Conservation (phyloP, 2,113 vertebrate genomes). For the Brachyhypopomus gauderio region DNA sequence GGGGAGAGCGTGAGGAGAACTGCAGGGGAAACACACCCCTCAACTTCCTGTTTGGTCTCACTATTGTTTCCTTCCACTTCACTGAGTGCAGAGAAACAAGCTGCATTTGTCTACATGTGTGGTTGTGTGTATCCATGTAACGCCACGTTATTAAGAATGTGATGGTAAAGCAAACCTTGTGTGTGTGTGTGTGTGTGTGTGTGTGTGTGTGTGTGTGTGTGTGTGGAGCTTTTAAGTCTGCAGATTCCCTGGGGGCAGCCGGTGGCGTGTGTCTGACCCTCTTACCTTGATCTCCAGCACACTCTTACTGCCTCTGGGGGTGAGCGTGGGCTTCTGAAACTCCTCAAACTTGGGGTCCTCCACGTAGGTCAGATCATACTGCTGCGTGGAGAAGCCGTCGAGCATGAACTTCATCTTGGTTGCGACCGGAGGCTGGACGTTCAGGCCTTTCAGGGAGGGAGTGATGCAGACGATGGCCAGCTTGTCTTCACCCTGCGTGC, state of each 20-base stretch:
- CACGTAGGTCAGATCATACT: conserved; percentile 90
- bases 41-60: conserved; percentile 73
- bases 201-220: neutral
- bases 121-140: neutral
- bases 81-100: conserved; percentile 31
- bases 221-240: neutral
- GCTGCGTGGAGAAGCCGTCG: conserved; percentile 83
- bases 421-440: conserved; percentile 84
- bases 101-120: conserved; percentile 43
- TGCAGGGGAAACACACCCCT: conserved; percentile 65
- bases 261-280: neutral
- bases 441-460: conserved; percentile 86
- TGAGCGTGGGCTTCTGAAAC: conserved; percentile 86
- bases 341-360: conserved; percentile 90
- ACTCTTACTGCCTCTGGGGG: conserved; percentile 88
- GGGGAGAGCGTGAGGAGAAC: conserved; percentile 47
- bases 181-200: neutral
- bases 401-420: conserved; percentile 91
- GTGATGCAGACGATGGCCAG: conserved; percentile 91
- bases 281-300: conserved; percentile 93
- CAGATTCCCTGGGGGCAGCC: too few species aligned
- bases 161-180: neutral
- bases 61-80: conserved; percentile 74
- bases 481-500: conserved; percentile 83
- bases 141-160: neutral